Conservation (phyloP, 2,888 invertebrate genomes). For the Oscheius sp. region DNA sequence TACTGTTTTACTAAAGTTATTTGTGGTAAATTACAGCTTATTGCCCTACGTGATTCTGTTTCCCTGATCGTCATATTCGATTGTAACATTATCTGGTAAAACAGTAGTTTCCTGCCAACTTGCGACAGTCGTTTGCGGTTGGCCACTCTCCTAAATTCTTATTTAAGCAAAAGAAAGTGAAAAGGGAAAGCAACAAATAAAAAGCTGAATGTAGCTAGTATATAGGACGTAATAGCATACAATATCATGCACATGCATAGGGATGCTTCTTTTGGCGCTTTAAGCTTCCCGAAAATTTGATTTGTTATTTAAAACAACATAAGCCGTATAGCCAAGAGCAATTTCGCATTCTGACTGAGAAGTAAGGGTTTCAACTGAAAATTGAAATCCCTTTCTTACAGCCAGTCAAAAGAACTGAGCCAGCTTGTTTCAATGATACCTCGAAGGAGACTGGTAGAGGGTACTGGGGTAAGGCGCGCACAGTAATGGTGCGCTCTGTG, state of each 20-base stretch:
- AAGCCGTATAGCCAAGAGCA: background rate
- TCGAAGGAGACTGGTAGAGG: conserved; percentile 56
- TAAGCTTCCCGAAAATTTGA: conserved; percentile 1
- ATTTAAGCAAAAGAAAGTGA: background rate
- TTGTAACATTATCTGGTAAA: conserved; percentile 62
- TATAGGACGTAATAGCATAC: background rate
- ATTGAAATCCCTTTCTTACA: background rate
- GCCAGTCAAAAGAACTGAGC: conserved; percentile 20
- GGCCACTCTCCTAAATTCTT: conserved; percentile 62
- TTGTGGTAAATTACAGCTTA: conserved; percentile 5
- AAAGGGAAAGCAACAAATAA: conserved; percentile 1
- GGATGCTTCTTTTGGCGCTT: conserved; percentile 22
- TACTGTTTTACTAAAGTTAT: conserved; percentile 60
- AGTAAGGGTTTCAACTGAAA: background rate
- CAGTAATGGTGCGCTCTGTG: conserved; percentile 55
- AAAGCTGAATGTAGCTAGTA: background rate
- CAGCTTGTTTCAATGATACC: conserved; percentile 32
- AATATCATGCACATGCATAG: background rate
- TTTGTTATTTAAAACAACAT: background rate
- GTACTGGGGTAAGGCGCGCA: conserved; percentile 52
- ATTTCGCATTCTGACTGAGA: background rate
- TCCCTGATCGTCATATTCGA: conserved; percentile 65
- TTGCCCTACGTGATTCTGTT: conserved; percentile 61
- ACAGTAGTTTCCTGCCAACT: conserved; percentile 66
- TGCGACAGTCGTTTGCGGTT: conserved; percentile 65